Evolutionary conservation across 2,797 vertebrate genomes (phyloP).

Genomic region (Euthynnus affinis): DNA sequence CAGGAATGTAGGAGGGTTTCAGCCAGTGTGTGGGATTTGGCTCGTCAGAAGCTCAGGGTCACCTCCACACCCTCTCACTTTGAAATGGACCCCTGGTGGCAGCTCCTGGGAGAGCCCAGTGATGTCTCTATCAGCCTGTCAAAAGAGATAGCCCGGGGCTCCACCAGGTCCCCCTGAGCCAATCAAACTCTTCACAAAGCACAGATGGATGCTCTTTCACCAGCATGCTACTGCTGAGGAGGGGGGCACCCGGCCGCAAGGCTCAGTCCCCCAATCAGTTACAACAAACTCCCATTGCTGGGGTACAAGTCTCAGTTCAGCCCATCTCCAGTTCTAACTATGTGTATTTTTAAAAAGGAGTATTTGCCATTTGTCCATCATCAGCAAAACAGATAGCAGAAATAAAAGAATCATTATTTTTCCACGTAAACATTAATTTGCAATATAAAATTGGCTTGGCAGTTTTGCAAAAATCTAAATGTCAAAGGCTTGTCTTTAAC

Average conservation of each 20-base stretch:
- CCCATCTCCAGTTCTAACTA: constrained; percentile 57
- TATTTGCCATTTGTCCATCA: constrained; percentile 35
- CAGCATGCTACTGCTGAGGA: constrained; percentile 80
- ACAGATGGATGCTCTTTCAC: constrained; percentile 89
- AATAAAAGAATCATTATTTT: background rate
- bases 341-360: constrained; percentile 68
- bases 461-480: constrained; percentile 28
- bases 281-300: constrained; percentile 76
- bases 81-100: constrained; percentile 89
- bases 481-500: constrained; percentile 33
- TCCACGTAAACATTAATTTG: background rate
- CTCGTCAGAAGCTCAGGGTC: constrained; percentile 87
- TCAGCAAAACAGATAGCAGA: constrained; percentile 15
- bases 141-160: constrained; percentile 90
- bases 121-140: constrained; percentile 92
- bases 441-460: background rate
- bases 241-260: constrained; percentile 67
- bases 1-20: constrained; percentile 80
- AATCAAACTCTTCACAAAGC: constrained; percentile 89
- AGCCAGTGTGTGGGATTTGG: constrained; percentile 87
- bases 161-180: constrained; percentile 87
- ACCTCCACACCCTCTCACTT: constrained; percentile 89
- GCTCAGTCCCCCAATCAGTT: constrained; percentile 77
- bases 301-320: constrained; percentile 73
- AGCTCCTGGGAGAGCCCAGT: constrained; percentile 88